Percentiles rank a stretch among this genome's conserved stretches.
Conservation (phyloP, 2,888 invertebrate species). For the Melikaiella ostensackeni region DNA sequence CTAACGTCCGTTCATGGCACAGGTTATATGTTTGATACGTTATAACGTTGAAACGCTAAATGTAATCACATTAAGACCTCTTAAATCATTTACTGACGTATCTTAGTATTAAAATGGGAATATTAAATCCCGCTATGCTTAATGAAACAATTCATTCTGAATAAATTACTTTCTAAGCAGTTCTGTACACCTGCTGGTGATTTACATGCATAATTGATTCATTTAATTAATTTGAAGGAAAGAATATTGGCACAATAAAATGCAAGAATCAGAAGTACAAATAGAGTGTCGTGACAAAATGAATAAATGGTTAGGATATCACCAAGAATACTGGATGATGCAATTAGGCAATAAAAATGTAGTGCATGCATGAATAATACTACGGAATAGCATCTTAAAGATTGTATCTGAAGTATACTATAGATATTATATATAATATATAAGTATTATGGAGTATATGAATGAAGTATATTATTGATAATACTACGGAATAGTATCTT, state of each 20-base stretch:
- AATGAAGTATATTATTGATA: no score
- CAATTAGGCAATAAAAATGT: no score
- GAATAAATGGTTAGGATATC: no score
- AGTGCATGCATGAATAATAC: no score
- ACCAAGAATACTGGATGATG: no score
- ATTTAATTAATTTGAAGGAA: neutral
- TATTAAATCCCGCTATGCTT: neutral
- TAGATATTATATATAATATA: no score
- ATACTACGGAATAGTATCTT: no score
- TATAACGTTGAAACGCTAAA: constrained; percentile 30
- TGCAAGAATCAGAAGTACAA: no score
- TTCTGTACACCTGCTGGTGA: neutral
- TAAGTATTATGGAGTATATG: no score
- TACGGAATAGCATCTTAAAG: no score
- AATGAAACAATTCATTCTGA: constrained; percentile 17
- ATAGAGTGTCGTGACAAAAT: no score
- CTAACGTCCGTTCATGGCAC: constrained; percentile 4
- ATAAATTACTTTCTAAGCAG: neutral
- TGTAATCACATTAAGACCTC: constrained; percentile 16
- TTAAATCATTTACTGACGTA: constrained; percentile 15
- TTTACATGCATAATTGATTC: neutral
- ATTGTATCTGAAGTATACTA: no score
- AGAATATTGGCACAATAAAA: neutral
- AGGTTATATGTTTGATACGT: constrained; percentile 3
- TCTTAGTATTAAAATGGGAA: neutral